Evolutionary conservation across 2,888 invertebrate genomes (phyloP), one percentile per base, ranked within the genome.

Genomic region (Orchesella flavescens): DNA sequence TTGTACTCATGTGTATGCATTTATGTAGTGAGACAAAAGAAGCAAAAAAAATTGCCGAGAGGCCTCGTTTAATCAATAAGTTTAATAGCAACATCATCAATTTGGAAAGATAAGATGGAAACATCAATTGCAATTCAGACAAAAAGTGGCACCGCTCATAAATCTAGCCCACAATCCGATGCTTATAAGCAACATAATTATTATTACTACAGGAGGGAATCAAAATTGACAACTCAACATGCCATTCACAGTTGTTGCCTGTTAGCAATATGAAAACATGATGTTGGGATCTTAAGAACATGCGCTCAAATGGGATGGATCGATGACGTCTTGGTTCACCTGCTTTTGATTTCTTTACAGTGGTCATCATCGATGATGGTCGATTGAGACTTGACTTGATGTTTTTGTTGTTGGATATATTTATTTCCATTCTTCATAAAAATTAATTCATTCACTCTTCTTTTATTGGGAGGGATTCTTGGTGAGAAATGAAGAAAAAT

Each of bases 191-290:
- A 73, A 63, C 23, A 74, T 63, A 65, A 83, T 83, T 83, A 78
- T 83, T 83, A 65, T 59, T 77, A 68, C 83, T 61, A 74, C 83
- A 34, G 78, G 83, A 83, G 78, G 83, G 78, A 83, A 78, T 83
- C 83, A 83, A 78, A 83, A 77, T 83, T 83, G 83, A 83, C 83
- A 83, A 69, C 61, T 83, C 49, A 83, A 78, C 83, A 78, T 78
- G 78, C 78, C 83, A 83, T 69, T 83, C 83, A 76, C 23, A 23
- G 19, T 77, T 71, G 34, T 55, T 76, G 81, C 61, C 68, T 74
- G 75, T 71, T 63, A 57, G 43, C 55, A 15, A 66, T 24, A 53
- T 49, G 23, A 49, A 69, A 15, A 49, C 53, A 34, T 7, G n/a
- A 69, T 46, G 49, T 49, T 66, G 19, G 59, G 4, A 61, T 61